Percentiles rank a stretch among this genome's conserved stretches.
phyloP scores from a whole-genome alignment of 2,113 vertebrate genomes.

The Hemibagrus wyckioides region DNA sequence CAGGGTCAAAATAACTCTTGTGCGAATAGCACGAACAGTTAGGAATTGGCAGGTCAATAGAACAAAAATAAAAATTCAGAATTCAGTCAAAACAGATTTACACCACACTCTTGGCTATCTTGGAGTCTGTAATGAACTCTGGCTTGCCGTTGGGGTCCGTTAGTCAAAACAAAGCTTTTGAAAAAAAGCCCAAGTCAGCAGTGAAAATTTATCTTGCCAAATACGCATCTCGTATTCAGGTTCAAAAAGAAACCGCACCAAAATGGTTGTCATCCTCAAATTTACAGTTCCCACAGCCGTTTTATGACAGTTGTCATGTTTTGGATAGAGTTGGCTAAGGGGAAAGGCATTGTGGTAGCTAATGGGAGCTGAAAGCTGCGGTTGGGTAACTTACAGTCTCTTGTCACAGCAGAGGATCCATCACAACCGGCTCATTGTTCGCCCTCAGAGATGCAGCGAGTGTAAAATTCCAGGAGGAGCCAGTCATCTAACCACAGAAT shows the following conservation, averaged over 20 bases:
- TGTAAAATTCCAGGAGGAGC: conserved; percentile 35
- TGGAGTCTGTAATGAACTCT: neutral
- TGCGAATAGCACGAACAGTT: neutral
- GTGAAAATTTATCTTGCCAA: neutral
- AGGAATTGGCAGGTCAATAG: neutral
- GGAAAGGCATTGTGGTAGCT: conserved; percentile 29
- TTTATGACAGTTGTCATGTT: conserved; percentile 37
- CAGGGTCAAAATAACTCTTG: neutral
- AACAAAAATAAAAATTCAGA: neutral
- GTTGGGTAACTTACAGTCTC: conserved; percentile 47
- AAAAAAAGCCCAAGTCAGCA: neutral
- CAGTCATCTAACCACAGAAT: conserved; percentile 34
- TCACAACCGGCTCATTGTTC: conserved; percentile 48
- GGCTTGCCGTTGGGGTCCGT: neutral
- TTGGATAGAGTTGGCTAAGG: conserved; percentile 17
- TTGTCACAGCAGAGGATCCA: conserved; percentile 48
- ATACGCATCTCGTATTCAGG: neutral
- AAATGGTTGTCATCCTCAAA: neutral
- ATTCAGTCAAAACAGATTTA: neutral
- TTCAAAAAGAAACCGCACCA: conserved; percentile 22
- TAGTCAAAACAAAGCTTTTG: neutral
- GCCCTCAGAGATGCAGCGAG: conserved; percentile 32
- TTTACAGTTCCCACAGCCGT: conserved; percentile 20
- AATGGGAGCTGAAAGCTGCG: conserved; percentile 43
- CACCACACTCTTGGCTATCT: too few species aligned